Evolutionary conservation across 2,797 vertebrate species (phyloP), one percentile per base, ranked within the genome.

Genomic region (Poeciliopsis paucimaculata): DNA sequence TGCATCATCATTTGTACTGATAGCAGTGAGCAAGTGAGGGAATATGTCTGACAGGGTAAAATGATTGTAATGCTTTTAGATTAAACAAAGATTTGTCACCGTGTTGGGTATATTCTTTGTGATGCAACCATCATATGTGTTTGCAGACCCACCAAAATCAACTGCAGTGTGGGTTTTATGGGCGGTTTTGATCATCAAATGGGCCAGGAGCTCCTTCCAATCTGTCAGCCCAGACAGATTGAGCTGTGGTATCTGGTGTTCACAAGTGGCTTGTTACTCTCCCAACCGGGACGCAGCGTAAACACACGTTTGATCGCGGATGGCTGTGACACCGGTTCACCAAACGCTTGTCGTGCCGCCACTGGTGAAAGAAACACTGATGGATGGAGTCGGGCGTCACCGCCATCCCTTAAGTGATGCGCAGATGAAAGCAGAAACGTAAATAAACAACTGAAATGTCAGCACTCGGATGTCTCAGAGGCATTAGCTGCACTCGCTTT

Each of bases 361-460:
- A 1, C 43, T 47, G 73, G 83, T 72, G 87, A 90, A 83, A 53
- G 7, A 68, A 84, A 75, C 82, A 55, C 84, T 92, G 91, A 92
- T 88, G 84, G 91, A 93, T 86, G 83, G 91, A 90, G 86, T 71
- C 47, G 39, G 82, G 77, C 77, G 81, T 84, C 60, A 11, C 76
- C 3, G 51, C 53, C 72, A 86, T 88, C 88, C 89, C 91, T 85
- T 84, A 55, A 86, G 93, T 83, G 55, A 86, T 77, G 91, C 72
- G 75, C 87, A 89, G 89, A 89, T 78, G 84, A 87, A 88, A 82
- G 83, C 86, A 80, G 81, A 86, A 77, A 93, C 93, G 94, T 88
- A 95, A 93, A 93, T 89, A 95, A 91, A 90, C 91, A 94, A 94
- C 84, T 87, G 79, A 93, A 95, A 95, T 94, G 93, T 94, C 94